Evolutionary conservation across 2,113 vertebrate species (phyloP).

Genomic region (Dasyornis broadbenti): DNA sequence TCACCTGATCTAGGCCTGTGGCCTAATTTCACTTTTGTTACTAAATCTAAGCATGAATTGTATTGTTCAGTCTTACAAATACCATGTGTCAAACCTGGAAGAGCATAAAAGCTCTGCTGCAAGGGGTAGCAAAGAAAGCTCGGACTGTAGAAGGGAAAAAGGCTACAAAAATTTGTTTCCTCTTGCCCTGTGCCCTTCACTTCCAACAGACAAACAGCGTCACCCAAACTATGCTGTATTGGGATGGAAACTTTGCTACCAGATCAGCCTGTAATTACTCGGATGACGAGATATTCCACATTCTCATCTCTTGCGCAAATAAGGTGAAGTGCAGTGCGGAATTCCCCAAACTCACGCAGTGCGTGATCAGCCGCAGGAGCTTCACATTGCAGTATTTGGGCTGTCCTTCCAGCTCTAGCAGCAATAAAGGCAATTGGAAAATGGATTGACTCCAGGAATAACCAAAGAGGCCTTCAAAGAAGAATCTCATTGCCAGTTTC

Average conservation of each 20-base stretch:
- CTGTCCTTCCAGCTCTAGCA: background rate
- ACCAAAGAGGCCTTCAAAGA: background rate
- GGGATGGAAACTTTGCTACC: background rate
- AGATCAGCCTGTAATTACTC: background rate
- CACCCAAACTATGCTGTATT: fast-evolving
- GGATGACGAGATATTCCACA: background rate
- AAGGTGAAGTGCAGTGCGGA: background rate
- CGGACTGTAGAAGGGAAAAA: background rate
- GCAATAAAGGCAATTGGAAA: background rate
- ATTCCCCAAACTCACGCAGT: background rate
- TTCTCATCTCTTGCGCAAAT: slow-evolving; percentile 30
- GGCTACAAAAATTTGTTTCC: background rate
- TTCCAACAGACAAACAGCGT: background rate
- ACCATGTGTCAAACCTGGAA: background rate
- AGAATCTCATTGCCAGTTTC: fast-evolving
- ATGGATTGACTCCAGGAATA: background rate
- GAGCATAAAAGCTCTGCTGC: background rate
- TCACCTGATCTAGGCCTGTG: background rate
- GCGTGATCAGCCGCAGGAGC: background rate
- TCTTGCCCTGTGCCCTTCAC: background rate
- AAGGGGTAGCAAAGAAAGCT: background rate
- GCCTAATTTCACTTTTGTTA: background rate
- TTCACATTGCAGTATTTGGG: fast-evolving
- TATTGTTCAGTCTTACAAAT: background rate
- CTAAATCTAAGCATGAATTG: background rate